Percentiles rank a stretch among this genome's conserved stretches.
Evolutionary conservation across 2,113 vertebrate species (phyloP).

Genomic region (Dasyurus viverrinus): DNA sequence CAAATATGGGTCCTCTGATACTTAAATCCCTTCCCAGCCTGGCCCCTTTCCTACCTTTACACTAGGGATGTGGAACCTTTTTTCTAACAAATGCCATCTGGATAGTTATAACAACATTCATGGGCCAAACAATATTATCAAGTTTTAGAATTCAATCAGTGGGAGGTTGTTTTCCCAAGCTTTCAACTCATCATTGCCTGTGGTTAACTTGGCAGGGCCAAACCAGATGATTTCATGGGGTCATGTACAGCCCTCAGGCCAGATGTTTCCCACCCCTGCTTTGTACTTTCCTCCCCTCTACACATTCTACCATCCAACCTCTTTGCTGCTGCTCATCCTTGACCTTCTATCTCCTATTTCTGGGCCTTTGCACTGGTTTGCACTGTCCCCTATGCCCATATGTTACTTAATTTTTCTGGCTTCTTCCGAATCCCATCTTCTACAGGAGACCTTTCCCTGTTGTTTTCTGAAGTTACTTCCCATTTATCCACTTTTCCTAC

Average conservation of each 20-base stretch:
- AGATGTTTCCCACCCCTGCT: too few relatives aligned
- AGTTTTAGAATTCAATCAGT: too few relatives aligned
- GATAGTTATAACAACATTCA: too few relatives aligned
- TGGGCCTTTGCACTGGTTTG: neutral
- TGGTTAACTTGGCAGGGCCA: too few relatives aligned
- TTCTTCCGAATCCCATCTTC: neutral
- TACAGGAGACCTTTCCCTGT: neutral
- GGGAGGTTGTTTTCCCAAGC: too few relatives aligned
- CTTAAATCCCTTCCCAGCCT: neutral
- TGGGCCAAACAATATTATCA: too few relatives aligned
- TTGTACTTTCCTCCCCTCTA: neutral
- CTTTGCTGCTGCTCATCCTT: neutral
- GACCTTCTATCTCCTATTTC: neutral
- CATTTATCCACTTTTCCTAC: neutral
- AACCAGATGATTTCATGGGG: too few relatives aligned
- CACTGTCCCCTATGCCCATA: neutral
- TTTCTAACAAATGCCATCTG: too few relatives aligned
- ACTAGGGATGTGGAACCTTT: neutral
- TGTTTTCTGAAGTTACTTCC: neutral
- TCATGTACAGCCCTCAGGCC: too few relatives aligned
- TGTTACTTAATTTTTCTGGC: neutral
- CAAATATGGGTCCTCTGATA: neutral
- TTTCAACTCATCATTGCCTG: too few relatives aligned
- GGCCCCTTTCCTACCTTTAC: neutral
- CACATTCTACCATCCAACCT: neutral